Conservation (phyloP, 2,113 vertebrate species). For the Pelobates fuscus region DNA sequence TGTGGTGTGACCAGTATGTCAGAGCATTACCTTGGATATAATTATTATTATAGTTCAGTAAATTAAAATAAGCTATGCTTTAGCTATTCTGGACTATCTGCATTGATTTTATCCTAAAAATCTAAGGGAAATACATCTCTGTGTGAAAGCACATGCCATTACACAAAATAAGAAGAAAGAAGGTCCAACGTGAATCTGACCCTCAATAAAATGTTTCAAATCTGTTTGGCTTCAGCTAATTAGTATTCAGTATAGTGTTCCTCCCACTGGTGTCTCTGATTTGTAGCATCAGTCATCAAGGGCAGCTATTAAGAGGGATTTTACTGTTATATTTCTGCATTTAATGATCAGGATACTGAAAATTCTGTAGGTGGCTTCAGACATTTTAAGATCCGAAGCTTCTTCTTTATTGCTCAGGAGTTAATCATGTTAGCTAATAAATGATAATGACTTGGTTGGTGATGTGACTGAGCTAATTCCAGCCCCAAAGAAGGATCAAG, state of each 20-base stretch:
- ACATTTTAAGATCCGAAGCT: slow-evolving; percentile 1
- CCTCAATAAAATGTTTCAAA: not conserved
- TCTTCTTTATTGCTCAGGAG: slow-evolving; percentile 12
- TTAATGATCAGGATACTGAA: slow-evolving; percentile 5
- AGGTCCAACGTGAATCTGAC: not conserved
- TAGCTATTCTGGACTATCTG: no score
- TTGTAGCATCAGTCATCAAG: slow-evolving; percentile 22
- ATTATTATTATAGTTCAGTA: no score
- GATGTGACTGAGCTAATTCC: slow-evolving; percentile 4
- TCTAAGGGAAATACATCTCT: no score
- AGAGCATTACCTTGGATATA: no score
- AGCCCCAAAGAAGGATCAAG: not conserved
- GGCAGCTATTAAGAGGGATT: slow-evolving; percentile 19
- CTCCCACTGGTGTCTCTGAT: slow-evolving; percentile 3
- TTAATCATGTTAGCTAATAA: slow-evolving; percentile 25
- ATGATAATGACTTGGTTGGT: slow-evolving; percentile 8
- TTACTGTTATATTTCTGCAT: not conserved
- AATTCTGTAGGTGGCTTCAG: not conserved
- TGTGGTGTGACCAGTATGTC: no score
- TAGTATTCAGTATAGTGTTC: not conserved
- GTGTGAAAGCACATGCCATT: not conserved
- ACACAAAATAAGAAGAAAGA: not conserved
- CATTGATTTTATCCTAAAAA: not conserved
- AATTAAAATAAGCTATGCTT: no score
- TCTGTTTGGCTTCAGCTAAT: not conserved